A percentile compares a stretch with the other conserved stretches of the same genome.
Evolutionary conservation across 1,140 invertebrate species (phyloP).

Genomic region (Mizuhopecten yessoensis): DNA sequence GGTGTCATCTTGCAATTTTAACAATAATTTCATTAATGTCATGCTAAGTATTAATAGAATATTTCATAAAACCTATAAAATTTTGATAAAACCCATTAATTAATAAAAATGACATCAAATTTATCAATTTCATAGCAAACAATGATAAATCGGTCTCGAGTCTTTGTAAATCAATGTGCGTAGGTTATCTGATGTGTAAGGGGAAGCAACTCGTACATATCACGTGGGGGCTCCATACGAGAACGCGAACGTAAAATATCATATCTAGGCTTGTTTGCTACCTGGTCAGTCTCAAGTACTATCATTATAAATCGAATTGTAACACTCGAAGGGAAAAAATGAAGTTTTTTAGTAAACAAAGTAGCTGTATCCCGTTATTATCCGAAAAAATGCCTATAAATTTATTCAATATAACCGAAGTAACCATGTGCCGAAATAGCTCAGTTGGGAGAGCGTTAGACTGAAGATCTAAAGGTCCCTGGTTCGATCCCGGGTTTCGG

Average conservation of each 20-base stretch:
- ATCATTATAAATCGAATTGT: too few relatives aligned
- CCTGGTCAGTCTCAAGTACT: too few relatives aligned
- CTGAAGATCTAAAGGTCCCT: constrained; percentile 78
- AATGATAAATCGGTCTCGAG: too few relatives aligned
- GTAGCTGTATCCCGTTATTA: too few relatives aligned
- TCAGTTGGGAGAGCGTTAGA: constrained; percentile 78
- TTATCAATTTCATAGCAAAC: too few relatives aligned
- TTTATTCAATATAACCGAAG: neutral
- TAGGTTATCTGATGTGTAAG: neutral
- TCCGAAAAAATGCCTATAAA: neutral
- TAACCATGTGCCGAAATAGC: constrained; percentile 70
- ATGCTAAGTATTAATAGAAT: neutral
- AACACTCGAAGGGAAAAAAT: too few relatives aligned
- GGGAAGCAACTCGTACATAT: neutral
- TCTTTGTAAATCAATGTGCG: too few relatives aligned
- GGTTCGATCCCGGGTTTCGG: constrained; percentile 78
- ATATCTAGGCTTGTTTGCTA: too few relatives aligned
- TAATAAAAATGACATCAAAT: neutral
- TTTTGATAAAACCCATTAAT: neutral
- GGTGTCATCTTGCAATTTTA: neutral
- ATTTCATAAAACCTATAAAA: neutral
- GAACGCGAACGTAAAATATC: neutral
- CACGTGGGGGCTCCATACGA: neutral
- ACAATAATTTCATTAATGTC: neutral
- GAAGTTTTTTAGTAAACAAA: neutral